phyloP scores from a whole-genome alignment of 2,888 invertebrate genomes.

The Cantharis flavilabris region DNA sequence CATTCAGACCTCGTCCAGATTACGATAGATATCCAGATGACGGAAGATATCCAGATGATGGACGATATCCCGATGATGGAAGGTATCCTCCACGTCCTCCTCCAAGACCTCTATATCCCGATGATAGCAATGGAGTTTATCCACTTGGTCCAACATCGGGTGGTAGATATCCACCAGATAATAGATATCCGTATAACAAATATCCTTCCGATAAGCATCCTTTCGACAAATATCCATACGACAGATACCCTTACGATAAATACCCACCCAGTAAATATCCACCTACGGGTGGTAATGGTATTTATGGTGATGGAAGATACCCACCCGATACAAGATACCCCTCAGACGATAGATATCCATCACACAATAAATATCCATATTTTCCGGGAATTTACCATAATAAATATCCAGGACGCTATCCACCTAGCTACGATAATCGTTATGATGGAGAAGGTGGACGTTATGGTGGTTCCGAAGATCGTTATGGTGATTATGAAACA shows the following conservation, averaged over 20 bases:
- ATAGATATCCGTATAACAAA: slow-evolving; percentile 57
- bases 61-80: slow-evolving; percentile 22
- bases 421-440: slow-evolving; percentile 43
- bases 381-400: slow-evolving; percentile 52
- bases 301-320: slow-evolving; percentile 14
- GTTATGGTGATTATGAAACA: slow-evolving; percentile 30
- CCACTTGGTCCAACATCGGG: slow-evolving; percentile 34
- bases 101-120: slow-evolving; percentile 14
- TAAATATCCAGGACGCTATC: slow-evolving; percentile 47
- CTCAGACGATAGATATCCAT: slow-evolving; percentile 18
- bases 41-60: slow-evolving; percentile 34
- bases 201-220: slow-evolving; percentile 59
- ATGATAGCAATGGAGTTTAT: slow-evolving; percentile 11
- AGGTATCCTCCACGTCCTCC: slow-evolving; percentile 21
- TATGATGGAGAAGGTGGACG: slow-evolving; percentile 37
- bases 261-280: slow-evolving; percentile 59
- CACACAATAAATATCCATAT: slow-evolving; percentile 38
- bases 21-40: slow-evolving; percentile 39
- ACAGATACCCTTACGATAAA: slow-evolving; percentile 39
- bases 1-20: not conserved
- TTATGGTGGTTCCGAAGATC: slow-evolving; percentile 33
- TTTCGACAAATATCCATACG: slow-evolving; percentile 43
- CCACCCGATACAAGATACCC: slow-evolving; percentile 28
- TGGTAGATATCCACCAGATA: slow-evolving; percentile 53
- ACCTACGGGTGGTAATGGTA: slow-evolving; percentile 54